Evolutionary conservation across 2,888 invertebrate genomes (phyloP).

Genomic region (Neria commutata): DNA sequence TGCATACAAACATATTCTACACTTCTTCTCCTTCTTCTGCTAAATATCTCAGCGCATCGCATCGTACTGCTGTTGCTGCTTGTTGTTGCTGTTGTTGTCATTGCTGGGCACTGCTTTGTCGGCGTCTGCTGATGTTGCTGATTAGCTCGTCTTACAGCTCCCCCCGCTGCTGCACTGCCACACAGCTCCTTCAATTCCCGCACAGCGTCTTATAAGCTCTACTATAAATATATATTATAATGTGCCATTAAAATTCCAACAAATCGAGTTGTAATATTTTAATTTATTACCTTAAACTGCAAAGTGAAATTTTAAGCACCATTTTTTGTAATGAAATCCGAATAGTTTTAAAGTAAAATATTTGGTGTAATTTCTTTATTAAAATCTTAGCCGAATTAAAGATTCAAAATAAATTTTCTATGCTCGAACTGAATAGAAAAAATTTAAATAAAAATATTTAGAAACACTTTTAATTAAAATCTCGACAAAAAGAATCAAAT

Average conservation of each 20-base stretch:
- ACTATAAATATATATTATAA: background rate
- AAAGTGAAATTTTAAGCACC: no score
- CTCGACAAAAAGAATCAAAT: no score
- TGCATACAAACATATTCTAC: conserved; percentile 9
- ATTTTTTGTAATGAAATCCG: no score
- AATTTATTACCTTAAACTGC: no score
- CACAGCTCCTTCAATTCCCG: background rate
- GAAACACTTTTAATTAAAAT: no score
- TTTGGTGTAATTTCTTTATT: no score
- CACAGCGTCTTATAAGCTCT: background rate
- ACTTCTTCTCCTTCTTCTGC: conserved; percentile 1
- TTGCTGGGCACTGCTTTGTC: no score
- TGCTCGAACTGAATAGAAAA: no score
- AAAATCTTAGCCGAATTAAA: no score
- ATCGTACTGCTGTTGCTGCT: background rate
- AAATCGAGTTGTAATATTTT: conserved; percentile 29
- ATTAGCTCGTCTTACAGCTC: conserved; percentile 4
- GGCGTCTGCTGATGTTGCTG: background rate
- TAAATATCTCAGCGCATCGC: background rate
- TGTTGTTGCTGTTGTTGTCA: conserved; percentile 29
- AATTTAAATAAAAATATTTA: no score
- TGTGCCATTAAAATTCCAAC: conserved; percentile 39
- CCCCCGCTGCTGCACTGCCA: background rate
- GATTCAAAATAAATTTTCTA: no score
- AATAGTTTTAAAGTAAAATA: no score